phyloP scores from a whole-genome alignment of 2,113 vertebrate species.

The rat (Rattus norvegicus) region GRCr8 NC_086026.1:38061501-38062000 shows the following conservation, averaged over 20 bases:
- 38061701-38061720: background rate
- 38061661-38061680: background rate
- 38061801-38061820: conserved; percentile 13
- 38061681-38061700: background rate
- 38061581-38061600: too few relatives aligned
- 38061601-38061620: too few relatives aligned
- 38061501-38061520: conserved; percentile 56
- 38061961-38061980: background rate
- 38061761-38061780: background rate
- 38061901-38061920: background rate
- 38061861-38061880: background rate
- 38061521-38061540: conserved; percentile 7
- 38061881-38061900: conserved; percentile 23
- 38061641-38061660: background rate
- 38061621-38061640: background rate
- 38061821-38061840: background rate
- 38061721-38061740: background rate
- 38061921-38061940: conserved; percentile 33
- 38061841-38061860: background rate
- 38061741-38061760: background rate
- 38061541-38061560: conserved; percentile 32
- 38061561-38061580: too few relatives aligned
- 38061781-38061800: background rate
- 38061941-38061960: conserved; percentile 26
- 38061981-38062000: background rate